Conservation (phyloP, 1,140 invertebrate species). For the Philopotamus ludificatus region DNA sequence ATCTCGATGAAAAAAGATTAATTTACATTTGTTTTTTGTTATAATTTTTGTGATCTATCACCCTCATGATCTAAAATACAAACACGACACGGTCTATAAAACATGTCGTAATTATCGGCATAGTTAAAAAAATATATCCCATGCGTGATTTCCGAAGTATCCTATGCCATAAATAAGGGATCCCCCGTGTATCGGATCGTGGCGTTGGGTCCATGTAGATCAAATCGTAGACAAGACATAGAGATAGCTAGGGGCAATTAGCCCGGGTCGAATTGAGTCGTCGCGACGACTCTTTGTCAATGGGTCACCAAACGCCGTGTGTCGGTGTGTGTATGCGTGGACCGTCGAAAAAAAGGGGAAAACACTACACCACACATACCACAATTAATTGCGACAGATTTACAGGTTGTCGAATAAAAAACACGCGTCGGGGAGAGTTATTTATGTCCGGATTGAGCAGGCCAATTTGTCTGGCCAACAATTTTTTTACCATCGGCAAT, state of each 20-base stretch:
- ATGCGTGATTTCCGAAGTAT: constrained; percentile 14
- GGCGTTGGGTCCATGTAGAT: constrained; percentile 23
- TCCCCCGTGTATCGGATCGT: too few relatives aligned
- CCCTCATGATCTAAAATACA: too few relatives aligned
- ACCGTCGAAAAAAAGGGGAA: constrained; percentile 6
- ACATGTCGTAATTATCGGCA: not conserved
- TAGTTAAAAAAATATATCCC: not conserved
- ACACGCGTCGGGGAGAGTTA: constrained; percentile 18
- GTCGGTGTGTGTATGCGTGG: too few relatives aligned
- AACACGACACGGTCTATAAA: too few relatives aligned
- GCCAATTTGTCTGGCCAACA: constrained; percentile 27
- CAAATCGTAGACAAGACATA: constrained; percentile 20
- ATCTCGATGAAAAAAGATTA: too few relatives aligned
- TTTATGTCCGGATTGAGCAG: constrained; percentile 26
- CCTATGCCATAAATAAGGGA: constrained; percentile 8
- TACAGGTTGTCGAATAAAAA: constrained; percentile 32
- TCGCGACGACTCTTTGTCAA: constrained; percentile 29
- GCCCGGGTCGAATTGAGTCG: constrained; percentile 24
- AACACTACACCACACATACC: constrained; percentile 23
- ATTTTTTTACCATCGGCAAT: constrained; percentile 6
- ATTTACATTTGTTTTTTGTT: too few relatives aligned
- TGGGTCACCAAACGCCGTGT: constrained; percentile 4
- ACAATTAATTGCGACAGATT: constrained; percentile 31
- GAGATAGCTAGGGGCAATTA: constrained; percentile 21
- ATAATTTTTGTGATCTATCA: too few relatives aligned